Percentiles rank a stretch among this genome's conserved stretches.
These are phyloP conservation scores for Hormiphora californensis DNA, from an alignment of 37 sponge, comb jelly and placozoan genomes.

Conservation along the genomic window DNA sequence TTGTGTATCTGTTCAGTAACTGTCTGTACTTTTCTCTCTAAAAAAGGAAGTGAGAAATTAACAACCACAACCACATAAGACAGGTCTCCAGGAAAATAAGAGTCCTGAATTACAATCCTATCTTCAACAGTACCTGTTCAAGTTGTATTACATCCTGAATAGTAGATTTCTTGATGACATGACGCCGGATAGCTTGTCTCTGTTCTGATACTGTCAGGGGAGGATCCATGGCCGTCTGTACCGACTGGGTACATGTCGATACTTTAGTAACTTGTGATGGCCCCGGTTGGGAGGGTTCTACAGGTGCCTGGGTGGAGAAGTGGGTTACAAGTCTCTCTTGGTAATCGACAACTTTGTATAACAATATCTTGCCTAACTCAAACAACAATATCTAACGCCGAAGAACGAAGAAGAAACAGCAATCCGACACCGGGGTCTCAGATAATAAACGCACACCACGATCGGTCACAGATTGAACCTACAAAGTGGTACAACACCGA, in stretches of 20 bases:
- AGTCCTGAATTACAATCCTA: too few relatives aligned
- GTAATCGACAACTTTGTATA: too few relatives aligned
- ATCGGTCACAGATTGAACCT: too few relatives aligned
- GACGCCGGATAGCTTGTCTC: neutral
- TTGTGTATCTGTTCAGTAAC: slow-evolving; percentile 31
- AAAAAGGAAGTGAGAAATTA: neutral
- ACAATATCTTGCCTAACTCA: too few relatives aligned
- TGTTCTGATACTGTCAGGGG: neutral
- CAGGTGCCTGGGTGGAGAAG: neutral
- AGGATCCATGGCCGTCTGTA: neutral
- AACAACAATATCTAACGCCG: too few relatives aligned
- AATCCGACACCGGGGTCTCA: too few relatives aligned
- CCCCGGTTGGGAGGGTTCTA: neutral
- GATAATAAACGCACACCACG: too few relatives aligned
- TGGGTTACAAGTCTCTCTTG: too few relatives aligned
- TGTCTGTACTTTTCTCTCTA: slow-evolving; percentile 46
- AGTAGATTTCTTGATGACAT: slow-evolving; percentile 14
- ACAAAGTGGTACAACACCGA: too few relatives aligned
- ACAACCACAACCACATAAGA: too few relatives aligned
- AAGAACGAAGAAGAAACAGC: too few relatives aligned
- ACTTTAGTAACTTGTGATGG: neutral
- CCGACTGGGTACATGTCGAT: slow-evolving; percentile 14
- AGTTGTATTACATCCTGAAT: slow-evolving; percentile 34
- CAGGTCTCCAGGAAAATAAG: too few relatives aligned
- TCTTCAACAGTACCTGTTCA: slow-evolving; percentile 44